phyloP scores from a whole-genome alignment of 2,888 invertebrate species.

The Congeria kusceri region DNA sequence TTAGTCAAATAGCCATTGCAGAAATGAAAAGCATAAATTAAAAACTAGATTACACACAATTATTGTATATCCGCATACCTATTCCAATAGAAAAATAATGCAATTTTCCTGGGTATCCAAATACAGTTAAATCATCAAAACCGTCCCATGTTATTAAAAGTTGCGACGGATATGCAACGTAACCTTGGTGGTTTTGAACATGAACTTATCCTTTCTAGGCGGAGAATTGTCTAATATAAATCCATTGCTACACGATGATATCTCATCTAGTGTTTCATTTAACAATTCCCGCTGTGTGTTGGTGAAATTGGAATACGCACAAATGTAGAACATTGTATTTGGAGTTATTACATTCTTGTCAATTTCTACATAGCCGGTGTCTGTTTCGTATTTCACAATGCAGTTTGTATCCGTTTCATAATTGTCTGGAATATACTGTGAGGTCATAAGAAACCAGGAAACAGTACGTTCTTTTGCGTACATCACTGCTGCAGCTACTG shows the following conservation, averaged over 20 bases:
- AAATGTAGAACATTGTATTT: conserved; percentile 36
- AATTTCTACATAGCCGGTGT: conserved; percentile 19
- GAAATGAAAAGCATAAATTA: no score
- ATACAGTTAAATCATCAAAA: conserved; percentile 17
- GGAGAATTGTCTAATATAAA: conserved; percentile 33
- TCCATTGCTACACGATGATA: conserved; percentile 43
- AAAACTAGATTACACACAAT: no score
- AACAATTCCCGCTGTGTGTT: conserved; percentile 5
- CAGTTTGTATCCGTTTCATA: conserved; percentile 22
- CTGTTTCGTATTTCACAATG: neutral
- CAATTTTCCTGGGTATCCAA: conserved; percentile 26
- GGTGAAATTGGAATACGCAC: conserved; percentile 27
- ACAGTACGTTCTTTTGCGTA: conserved; percentile 36
- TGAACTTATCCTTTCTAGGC: conserved; percentile 23
- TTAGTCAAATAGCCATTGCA: no score
- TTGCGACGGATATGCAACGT: conserved; percentile 6
- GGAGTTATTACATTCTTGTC: neutral
- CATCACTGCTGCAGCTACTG: conserved; percentile 20
- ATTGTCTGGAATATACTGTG: neutral
- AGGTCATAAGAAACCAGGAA: conserved; percentile 44
- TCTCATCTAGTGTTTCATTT: conserved; percentile 24
- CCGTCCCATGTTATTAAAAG: conserved; percentile 26
- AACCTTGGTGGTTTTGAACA: conserved; percentile 28
- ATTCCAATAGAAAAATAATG: conserved; percentile 8
- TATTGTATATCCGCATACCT: conserved; percentile 2